Conservation (phyloP, 2,888 invertebrate species). For the Oasisia sp. region DNA sequence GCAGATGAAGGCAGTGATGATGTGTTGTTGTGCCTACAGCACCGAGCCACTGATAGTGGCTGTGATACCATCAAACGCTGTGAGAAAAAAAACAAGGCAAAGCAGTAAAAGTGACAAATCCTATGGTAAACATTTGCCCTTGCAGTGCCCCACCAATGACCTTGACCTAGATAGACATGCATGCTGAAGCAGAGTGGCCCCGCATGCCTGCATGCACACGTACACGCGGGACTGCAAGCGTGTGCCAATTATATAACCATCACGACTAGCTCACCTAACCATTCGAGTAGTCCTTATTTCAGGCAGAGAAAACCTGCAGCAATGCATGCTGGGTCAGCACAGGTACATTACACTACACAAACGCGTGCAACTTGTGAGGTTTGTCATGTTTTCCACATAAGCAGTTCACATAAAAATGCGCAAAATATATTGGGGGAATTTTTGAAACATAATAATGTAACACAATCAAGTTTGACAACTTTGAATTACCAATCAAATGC, state of each 20-base stretch:
- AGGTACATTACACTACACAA: neutral
- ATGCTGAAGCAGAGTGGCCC: neutral
- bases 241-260: neutral
- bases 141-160: neutral
- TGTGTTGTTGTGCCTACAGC: too few relatives aligned
- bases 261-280: neutral
- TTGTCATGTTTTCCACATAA: neutral
- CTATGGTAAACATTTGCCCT: neutral
- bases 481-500: too few relatives aligned
- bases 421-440: neutral
- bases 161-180: conserved; percentile 12
- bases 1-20: too few relatives aligned
- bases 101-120: neutral
- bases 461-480: too few relatives aligned
- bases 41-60: neutral
- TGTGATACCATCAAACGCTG: neutral
- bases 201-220: neutral
- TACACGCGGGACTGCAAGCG: neutral
- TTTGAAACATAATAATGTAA: neutral
- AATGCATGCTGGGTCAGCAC: neutral
- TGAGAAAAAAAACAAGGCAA: neutral
- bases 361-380: neutral
- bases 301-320: conserved; percentile 3
- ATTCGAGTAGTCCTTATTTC: conserved; percentile 10
- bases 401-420: neutral